Evolutionary conservation across 2,888 invertebrate genomes (phyloP).

Genomic region (Apamea epomidion): DNA sequence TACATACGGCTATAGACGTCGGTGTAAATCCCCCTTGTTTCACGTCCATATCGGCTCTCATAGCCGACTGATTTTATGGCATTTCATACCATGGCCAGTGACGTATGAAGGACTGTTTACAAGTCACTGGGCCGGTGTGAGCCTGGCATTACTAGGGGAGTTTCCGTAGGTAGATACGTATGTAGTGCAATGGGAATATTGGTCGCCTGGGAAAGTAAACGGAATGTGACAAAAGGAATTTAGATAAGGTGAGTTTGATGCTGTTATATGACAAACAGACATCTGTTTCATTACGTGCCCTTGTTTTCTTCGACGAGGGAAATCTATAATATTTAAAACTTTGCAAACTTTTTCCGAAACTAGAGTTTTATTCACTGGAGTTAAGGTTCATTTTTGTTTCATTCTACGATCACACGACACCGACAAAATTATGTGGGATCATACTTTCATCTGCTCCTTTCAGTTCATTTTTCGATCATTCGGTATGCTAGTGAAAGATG

Average conservation of each 20-base stretch:
- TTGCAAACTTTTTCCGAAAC: neutral
- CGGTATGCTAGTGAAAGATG: neutral
- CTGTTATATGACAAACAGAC: neutral
- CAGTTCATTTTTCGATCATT: neutral
- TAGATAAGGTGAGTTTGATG: conserved; percentile 9
- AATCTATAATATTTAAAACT: neutral
- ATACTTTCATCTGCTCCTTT: neutral
- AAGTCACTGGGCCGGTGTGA: conserved; percentile 64
- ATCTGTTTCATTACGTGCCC: neutral
- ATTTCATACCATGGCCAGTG: conserved; percentile 67
- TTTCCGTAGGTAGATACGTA: neutral
- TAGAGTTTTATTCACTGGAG: neutral
- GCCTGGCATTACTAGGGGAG: conserved; percentile 40
- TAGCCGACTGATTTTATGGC: conserved; percentile 75
- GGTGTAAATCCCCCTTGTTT: conserved; percentile 67
- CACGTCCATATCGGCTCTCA: conserved; percentile 72
- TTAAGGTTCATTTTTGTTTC: neutral
- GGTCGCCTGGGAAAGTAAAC: conserved; percentile 5
- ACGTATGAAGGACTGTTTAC: conserved; percentile 67
- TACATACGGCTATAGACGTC: conserved; percentile 24
- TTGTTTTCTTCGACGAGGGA: neutral
- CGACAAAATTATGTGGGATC: neutral
- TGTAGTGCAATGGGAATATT: neutral
- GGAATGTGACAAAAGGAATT: conserved; percentile 10
- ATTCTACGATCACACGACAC: neutral